Evolutionary conservation across 2,797 vertebrate genomes (phyloP), one percentile per base, ranked within the genome.

Genomic region (Gadopsis marmoratus): DNA sequence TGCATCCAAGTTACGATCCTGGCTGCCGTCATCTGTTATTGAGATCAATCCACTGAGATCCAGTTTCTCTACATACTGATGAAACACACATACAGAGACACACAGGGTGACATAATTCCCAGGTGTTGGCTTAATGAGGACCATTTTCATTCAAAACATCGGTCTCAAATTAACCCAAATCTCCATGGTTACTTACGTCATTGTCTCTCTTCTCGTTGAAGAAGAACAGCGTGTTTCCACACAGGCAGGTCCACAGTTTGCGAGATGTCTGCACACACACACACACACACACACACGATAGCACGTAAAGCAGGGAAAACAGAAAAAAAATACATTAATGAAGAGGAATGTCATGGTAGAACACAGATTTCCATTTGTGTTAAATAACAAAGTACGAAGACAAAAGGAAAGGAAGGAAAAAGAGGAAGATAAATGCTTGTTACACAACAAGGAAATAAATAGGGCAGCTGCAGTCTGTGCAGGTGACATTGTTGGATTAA

Each of bases 11-110:
- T 93, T 94, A 5, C 73, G 56, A 82, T 94, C 95, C 0, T 33
- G 41, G 72, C 78, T 91, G 66, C 2, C 23, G 61, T 96, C 94
- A 3, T 97, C 94, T 0, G 60, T 88, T 54, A 97, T 45, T 0
- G 92, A 94, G 78, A 94, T 51, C 4, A 96, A 91, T 7, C 78
- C 74, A 2, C 65, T 82, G 41, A 97, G 94, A 4, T 95, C 94
- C 69, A 97, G 59, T 84, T 95, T 96, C 61, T 98, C 97, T 41
- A 96, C 14, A 43, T 96, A 95, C 97, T 98, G 92, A 71, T 37
- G 41, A 75, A 41, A 82, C 23, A 86, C 33, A 86, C 19, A 74
- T 9, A 60, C 17, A 48, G 0, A 48, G 7, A 48, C 45, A 62
- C 9, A 26, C 0, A 0, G 3, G 21, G 16, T 33, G 21, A 51